A percentile compares a stretch with the other conserved stretches of the same genome.
phyloP scores from a whole-genome alignment of 2,888 invertebrate genomes.

The Lomographa bimaculata region DNA sequence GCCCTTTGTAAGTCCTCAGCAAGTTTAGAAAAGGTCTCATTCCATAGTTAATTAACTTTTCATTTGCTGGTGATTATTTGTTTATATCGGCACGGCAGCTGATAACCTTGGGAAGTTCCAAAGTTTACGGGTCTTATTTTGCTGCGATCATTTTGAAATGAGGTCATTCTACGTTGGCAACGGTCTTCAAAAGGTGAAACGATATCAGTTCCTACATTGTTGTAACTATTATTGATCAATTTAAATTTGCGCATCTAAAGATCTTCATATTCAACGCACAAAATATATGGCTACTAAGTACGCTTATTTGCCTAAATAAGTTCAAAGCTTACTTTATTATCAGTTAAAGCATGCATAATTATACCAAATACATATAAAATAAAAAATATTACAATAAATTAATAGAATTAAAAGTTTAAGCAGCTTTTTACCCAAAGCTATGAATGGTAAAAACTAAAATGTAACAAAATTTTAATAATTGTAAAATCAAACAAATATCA shows the following conservation, averaged over 20 bases:
- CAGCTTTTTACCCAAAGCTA: too few species aligned
- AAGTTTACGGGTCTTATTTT: conserved; percentile 46
- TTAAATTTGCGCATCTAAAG: background rate
- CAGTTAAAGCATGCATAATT: background rate
- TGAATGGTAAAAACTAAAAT: too few species aligned
- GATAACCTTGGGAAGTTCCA: conserved; percentile 52
- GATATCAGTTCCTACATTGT: conserved; percentile 51
- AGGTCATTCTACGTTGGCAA: conserved; percentile 49
- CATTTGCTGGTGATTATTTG: conserved; percentile 77
- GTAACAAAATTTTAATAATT: too few species aligned
- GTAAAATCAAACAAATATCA: too few species aligned
- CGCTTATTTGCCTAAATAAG: background rate
- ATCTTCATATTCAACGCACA: too few species aligned
- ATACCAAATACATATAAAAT: too few species aligned
- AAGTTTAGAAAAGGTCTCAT: conserved; percentile 32
- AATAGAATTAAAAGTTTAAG: too few species aligned
- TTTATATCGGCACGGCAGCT: conserved; percentile 79
- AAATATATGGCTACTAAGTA: background rate
- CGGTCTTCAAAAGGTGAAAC: conserved; percentile 44
- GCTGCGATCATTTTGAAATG: conserved; percentile 49
- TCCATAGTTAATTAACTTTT: conserved; percentile 71
- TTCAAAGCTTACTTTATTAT: background rate
- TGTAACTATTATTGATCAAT: conserved; percentile 3
- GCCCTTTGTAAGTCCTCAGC: conserved; percentile 89
- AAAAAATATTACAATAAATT: too few species aligned